Conservation (phyloP, 2,888 invertebrate species). For the Rhagonycha fulva region DNA sequence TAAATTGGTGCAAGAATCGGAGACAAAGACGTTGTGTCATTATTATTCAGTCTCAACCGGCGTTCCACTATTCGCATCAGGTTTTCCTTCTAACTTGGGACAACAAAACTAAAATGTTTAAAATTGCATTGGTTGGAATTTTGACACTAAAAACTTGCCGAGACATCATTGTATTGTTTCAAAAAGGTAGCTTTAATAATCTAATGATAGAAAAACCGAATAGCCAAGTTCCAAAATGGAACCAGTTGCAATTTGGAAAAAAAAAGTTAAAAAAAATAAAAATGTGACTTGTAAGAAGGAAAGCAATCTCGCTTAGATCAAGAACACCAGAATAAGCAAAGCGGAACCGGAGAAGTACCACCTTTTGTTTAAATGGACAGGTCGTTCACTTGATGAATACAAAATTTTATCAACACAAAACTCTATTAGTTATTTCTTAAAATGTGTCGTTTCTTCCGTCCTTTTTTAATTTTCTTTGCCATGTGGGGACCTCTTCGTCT, state of each 20-base stretch:
- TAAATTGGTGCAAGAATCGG: not conserved
- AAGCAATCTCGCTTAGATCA: constrained; percentile 21
- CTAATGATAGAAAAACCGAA: not conserved
- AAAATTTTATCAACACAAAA: constrained; percentile 24
- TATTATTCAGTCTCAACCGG: constrained; percentile 20
- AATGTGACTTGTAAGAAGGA: not conserved
- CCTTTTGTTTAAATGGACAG: constrained; percentile 31
- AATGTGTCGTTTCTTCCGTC: not conserved
- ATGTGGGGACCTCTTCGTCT: constrained; percentile 1
- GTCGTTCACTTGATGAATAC: constrained; percentile 33
- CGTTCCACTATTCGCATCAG: constrained; percentile 15
- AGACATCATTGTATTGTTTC: constrained; percentile 33
- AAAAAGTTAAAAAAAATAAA: not conserved
- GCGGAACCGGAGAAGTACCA: constrained; percentile 28
- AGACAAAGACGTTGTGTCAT: constrained; percentile 12
- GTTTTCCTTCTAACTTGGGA: constrained; percentile 35
- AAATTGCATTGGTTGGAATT: constrained; percentile 16
- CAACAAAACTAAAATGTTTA: constrained; percentile 32
- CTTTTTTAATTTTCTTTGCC: not conserved
- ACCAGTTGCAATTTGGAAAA: not conserved
- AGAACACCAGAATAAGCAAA: constrained; percentile 20
- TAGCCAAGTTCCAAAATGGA: not conserved
- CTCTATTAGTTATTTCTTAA: constrained; percentile 27
- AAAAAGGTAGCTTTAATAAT: not conserved
- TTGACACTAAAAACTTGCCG: constrained; percentile 41